Base-by-base conservation (phyloP, 2,888 invertebrate species). In the Mythimna ferrago region DNA sequence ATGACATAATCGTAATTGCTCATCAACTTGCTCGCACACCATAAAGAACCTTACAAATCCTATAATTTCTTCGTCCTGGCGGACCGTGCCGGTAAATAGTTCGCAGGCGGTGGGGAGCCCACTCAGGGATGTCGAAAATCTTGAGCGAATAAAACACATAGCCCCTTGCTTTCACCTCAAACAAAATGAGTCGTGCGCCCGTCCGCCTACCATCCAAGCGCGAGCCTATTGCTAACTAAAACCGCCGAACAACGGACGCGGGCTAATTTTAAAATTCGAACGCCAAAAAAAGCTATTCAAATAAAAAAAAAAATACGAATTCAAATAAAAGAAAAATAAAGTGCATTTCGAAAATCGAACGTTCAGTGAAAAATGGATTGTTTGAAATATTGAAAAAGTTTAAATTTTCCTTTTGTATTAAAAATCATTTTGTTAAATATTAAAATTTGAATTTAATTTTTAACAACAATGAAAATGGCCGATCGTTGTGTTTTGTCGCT, bases 141-240 rank as follows among this genome's bases (percentile, higher is more conserved):
- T 86, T 86, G 89, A 90, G 91, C 89, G 91, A 94, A 95, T 96
- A 95, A 93, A 95, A 95, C 93, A 93, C 94, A 93, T 94, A 87
- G 92, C 88, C 87, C 87, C 89, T 88, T 92, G 95, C 96, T 96
- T 96, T 96, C 96, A 96, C 96, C 93, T 93, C 93, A 93, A 93
- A 93, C 94, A 92, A 93, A 93, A 94, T 93, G 93, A 93, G 91
- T 89, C 92, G 91, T 90, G 91, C 89, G 93, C 86, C 90, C 90
- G 92, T 87, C 92, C 88, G 89, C 86, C 84, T 83, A 87, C 87
- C 89, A 89, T 86, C 85, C 87, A 86, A 88, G 79, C 80, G 80
- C 83, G 67, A 75, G 90, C 88, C 90, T 92, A 92, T 92, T 92
- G 91, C 91, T 85, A 84, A 87, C 90, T 90, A 90, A 92, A 89